Evolutionary conservation across 2,888 invertebrate genomes (phyloP).

Genomic region (Desoria tigrina): DNA sequence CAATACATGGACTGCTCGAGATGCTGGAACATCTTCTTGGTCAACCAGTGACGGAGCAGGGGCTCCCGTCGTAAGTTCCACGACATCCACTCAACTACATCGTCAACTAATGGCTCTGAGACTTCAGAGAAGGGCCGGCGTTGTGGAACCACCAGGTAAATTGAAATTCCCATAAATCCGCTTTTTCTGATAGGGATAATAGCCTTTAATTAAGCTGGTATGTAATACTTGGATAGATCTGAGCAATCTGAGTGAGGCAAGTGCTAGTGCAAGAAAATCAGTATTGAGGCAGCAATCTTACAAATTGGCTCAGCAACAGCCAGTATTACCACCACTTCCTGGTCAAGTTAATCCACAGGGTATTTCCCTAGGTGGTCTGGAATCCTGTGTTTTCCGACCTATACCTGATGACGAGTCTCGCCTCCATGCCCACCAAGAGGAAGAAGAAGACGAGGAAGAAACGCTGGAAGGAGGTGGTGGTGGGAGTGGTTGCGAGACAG

Average conservation of each 20-base stretch:
- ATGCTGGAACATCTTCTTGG: not conserved
- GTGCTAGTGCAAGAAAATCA: slow-evolving; percentile 44
- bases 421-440: slow-evolving; percentile 36
- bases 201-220: not conserved
- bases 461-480: slow-evolving; percentile 37
- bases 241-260: slow-evolving; percentile 27
- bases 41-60: not conserved
- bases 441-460: slow-evolving; percentile 42
- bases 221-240: slow-evolving; percentile 17
- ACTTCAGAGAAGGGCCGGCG: slow-evolving; percentile 47
- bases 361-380: slow-evolving; percentile 36
- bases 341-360: slow-evolving; percentile 47
- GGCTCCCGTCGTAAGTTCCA: not conserved
- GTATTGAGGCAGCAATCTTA: slow-evolving; percentile 82
- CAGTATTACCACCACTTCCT: slow-evolving; percentile 75
- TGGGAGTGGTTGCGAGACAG: slow-evolving; percentile 31
- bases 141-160: slow-evolving; percentile 48
- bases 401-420: slow-evolving; percentile 45
- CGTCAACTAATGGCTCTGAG: slow-evolving; percentile 51
- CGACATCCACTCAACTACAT: slow-evolving; percentile 45
- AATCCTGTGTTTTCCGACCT: slow-evolving; percentile 47
- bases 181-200: not conserved
- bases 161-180: slow-evolving; percentile 1
- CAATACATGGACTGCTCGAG: slow-evolving; percentile 23
- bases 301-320: slow-evolving; percentile 77